phyloP scores from a whole-genome alignment of 2,888 invertebrate genomes.

The Deroplatys truncata region DNA sequence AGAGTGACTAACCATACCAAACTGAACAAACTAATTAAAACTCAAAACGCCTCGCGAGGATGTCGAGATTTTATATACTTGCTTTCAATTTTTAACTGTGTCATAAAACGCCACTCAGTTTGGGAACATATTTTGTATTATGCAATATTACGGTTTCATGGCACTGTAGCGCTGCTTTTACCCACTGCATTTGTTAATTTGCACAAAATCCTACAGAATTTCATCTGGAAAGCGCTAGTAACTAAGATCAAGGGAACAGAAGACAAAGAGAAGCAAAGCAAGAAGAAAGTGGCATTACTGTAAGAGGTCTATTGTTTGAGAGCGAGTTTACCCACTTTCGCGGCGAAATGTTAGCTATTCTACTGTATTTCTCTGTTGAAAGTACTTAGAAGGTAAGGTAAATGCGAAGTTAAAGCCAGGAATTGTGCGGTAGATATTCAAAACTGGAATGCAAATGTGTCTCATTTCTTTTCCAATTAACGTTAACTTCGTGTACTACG shows the following conservation, averaged over 20 bases:
- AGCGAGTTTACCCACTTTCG: neutral
- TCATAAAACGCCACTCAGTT: no score
- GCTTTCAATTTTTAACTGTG: no score
- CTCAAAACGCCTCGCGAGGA: no score
- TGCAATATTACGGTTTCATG: neutral
- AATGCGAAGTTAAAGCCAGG: neutral
- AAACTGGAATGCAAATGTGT: neutral
- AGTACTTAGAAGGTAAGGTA: neutral
- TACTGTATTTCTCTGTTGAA: neutral
- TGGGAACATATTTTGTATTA: neutral
- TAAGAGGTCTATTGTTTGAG: neutral
- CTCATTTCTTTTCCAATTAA: neutral
- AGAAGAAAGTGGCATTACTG: neutral
- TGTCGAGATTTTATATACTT: no score
- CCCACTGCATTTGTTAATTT: neutral
- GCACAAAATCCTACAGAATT: neutral
- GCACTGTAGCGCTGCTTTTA: neutral
- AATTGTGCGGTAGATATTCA: neutral
- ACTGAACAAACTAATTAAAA: no score
- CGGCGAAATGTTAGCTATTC: neutral
- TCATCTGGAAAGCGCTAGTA: neutral
- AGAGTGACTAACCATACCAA: no score
- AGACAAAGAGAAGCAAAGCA: neutral
- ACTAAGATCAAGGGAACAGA: neutral
- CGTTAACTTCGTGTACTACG: neutral